Percentiles rank a stretch among this genome's conserved stretches.
These are phyloP conservation scores for Steatornis caripensis DNA, from an alignment of 2,113 vertebrate genomes.

Conservation along the genomic window DNA sequence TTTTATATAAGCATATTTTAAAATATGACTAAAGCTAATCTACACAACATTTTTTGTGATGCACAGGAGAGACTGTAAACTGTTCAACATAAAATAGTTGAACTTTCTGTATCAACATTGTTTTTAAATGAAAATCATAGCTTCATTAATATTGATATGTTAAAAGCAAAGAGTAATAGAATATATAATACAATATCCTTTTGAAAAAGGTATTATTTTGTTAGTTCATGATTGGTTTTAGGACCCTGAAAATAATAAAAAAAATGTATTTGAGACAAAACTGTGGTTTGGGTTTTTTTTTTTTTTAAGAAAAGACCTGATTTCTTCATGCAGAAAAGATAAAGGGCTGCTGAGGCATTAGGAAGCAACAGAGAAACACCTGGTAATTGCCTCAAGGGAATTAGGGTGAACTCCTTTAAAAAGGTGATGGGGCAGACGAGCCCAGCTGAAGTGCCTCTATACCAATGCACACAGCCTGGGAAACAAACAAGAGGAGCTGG, in stretches of 20 bases:
- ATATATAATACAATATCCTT: background rate
- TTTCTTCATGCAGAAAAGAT: background rate
- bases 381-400: background rate
- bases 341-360: background rate
- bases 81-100: background rate
- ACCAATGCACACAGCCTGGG: fast-evolving
- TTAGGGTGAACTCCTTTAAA: background rate
- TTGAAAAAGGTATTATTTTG: background rate
- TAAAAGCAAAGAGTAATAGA: background rate
- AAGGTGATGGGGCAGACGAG: background rate
- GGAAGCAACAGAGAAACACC: background rate
- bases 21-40: background rate
- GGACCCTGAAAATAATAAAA: background rate
- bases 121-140: background rate
- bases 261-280: background rate
- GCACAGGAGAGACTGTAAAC: background rate
- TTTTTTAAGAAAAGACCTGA: background rate
- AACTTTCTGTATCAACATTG: background rate
- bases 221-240: background rate
- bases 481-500: background rate
- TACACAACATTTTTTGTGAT: background rate
- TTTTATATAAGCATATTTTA: background rate
- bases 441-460: background rate
- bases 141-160: background rate
- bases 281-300: background rate